phyloP scores from a whole-genome alignment of 1,140 invertebrate species.

The Heliothis subflexa region DNA sequence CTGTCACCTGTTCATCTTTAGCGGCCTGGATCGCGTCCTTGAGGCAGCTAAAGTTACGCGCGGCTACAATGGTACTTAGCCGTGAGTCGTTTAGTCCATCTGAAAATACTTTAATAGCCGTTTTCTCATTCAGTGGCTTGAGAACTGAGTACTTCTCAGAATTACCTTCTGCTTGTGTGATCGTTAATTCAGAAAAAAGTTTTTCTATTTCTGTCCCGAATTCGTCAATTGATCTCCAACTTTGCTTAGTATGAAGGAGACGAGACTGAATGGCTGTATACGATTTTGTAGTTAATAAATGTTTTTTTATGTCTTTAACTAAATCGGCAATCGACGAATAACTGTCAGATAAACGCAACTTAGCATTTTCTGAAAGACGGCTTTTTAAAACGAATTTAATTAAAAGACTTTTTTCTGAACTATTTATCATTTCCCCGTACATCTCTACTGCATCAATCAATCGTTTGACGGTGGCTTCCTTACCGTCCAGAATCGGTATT shows the following conservation, averaged over 20 bases:
- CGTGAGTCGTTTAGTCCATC: conserved; percentile 40
- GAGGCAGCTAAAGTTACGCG: conserved; percentile 45
- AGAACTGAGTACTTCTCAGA: conserved; percentile 35
- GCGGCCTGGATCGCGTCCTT: conserved; percentile 54
- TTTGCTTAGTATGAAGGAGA: conserved; percentile 40
- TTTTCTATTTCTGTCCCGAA: conserved; percentile 49
- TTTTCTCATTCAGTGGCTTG: conserved; percentile 53
- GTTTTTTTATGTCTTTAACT: conserved; percentile 33
- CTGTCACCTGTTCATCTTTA: conserved; percentile 45
- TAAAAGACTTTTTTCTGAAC: conserved; percentile 33
- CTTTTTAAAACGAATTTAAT: conserved; percentile 54
- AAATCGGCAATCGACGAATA: conserved; percentile 33
- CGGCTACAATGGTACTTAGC: conserved; percentile 51
- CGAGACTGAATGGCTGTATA: conserved; percentile 44
- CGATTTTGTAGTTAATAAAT: conserved; percentile 50
- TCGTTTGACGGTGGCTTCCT: conserved; percentile 50
- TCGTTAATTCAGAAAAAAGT: conserved; percentile 53
- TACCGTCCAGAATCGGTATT: conserved; percentile 56
- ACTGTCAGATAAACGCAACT: conserved; percentile 35
- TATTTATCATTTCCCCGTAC: conserved; percentile 56
- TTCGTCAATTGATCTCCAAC: conserved; percentile 41
- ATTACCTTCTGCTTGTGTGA: conserved; percentile 50
- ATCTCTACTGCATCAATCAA: conserved; percentile 60
- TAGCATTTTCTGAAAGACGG: conserved; percentile 46
- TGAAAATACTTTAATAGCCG: conserved; percentile 52